Base-by-base conservation (phyloP, 2,797 vertebrate species). In the Mycteria americana region DNA sequence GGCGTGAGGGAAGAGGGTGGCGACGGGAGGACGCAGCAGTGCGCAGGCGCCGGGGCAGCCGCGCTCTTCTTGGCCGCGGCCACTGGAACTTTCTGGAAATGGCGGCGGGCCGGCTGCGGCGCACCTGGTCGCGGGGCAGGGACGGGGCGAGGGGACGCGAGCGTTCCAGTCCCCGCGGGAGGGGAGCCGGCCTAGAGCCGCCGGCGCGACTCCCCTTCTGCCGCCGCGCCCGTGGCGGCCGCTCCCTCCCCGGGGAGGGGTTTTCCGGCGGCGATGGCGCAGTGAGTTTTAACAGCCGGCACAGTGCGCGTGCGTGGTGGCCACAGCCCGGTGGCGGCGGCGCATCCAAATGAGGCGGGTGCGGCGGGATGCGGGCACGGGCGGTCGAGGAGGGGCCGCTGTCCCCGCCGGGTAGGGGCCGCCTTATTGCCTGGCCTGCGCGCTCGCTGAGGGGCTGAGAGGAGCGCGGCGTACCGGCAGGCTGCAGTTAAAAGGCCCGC, bases 51-150 rank as follows among this genome's bases (percentile, higher is more conserved):
- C 7, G 14, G 11, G 30, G 28, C 30, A 23, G 37, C 46, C 5
- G 39, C 39, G 16, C 37, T 72, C 48, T 35, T 35, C 15, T 48
- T 69, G 45, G 84, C 69, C 27, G 69, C 81, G 48, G 95, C 73
- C 48, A 24, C 89, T 97, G 89, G 97, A 97, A 98, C 91, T 46
- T 97, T 98, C 97, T 98, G 97, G 97, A 98, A 98, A 97, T 82
- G 94, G 94, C 83, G 88, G 97, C 72, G 53, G 53, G 39, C 14
- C 10, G 25, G 62, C 27, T 35, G 64, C 18, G 28, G 24, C 35
- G 51, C 33, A 8, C 13, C 35, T 16, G 31, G 14, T 31, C 9
- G 3, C 6, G 18, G 65, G 37, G 11, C 24, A 45, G 67, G n/a
- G 37, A 23, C 21, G 33, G 65, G 22, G 13, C 2, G 43, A 63